Conservation (phyloP, 2,113 vertebrate genomes). For the Brachypteracias leptosomus region DNA sequence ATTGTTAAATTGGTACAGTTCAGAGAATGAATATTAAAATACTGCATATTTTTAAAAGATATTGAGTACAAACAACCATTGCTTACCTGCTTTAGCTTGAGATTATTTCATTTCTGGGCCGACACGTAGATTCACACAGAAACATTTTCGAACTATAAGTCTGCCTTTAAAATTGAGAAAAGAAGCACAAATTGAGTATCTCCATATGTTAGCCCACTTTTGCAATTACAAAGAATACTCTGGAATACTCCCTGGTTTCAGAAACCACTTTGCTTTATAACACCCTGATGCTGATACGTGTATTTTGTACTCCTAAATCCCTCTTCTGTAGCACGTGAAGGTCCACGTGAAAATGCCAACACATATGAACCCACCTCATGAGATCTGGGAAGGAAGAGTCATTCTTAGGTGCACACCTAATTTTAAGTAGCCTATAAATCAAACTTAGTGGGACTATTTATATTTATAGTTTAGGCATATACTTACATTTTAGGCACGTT, state of each 20-base stretch:
- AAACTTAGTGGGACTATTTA: not conserved
- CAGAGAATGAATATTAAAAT: not conserved
- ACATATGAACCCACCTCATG: rapidly evolving
- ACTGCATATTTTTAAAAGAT: not conserved
- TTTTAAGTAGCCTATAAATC: not conserved
- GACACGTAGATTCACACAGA: not conserved
- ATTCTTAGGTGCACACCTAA: not conserved
- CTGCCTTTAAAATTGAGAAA: not conserved
- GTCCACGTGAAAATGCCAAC: not conserved
- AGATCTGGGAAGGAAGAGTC: not conserved
- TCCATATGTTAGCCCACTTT: not conserved
- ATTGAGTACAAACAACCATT: not conserved
- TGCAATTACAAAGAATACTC: not conserved
- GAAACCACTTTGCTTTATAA: not conserved
- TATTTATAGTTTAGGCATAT: not conserved
- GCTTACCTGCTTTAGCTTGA: not conserved
- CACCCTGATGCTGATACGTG: not conserved
- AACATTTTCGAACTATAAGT: not conserved
- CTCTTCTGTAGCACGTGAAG: not conserved
- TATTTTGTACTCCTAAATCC: not conserved
- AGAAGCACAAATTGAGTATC: not conserved
- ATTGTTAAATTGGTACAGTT: rapidly evolving
- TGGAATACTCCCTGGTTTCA: not conserved
- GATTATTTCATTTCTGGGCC: not conserved
- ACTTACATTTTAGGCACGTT: not conserved